These are phyloP conservation scores for Melanotaenia trifasciata DNA, from an alignment of 2,797 vertebrate genomes.

Conservation along the genomic window DNA sequence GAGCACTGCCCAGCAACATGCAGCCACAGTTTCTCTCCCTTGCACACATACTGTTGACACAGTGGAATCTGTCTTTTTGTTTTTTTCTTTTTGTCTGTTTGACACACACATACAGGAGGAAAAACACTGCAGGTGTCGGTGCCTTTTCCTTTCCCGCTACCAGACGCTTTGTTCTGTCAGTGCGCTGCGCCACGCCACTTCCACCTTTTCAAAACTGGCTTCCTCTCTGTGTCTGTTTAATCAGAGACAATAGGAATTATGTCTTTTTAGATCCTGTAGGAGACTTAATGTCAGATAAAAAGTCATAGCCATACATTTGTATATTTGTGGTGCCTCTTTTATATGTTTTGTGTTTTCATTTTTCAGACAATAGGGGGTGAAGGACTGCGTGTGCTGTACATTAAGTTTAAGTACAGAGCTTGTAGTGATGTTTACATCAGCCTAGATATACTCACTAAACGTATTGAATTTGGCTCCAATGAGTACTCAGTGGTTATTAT, in stretches of 20 bases:
- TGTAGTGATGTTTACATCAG: neutral
- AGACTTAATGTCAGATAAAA: slow-evolving; percentile 36
- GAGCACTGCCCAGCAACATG: slow-evolving; percentile 69
- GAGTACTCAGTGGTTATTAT: neutral
- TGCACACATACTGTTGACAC: slow-evolving; percentile 24
- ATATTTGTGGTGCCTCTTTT: neutral
- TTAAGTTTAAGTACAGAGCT: slow-evolving; percentile 3
- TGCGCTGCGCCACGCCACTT: slow-evolving; percentile 51
- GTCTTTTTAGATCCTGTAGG: slow-evolving; percentile 50
- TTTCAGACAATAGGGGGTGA: neutral
- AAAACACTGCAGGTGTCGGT: slow-evolving; percentile 14
- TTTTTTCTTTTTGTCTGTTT: slow-evolving; percentile 17
- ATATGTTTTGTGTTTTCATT: neutral
- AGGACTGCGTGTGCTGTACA: neutral
- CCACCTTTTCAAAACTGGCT: slow-evolving; percentile 74
- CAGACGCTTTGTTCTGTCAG: slow-evolving; percentile 33
- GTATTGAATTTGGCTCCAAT: neutral
- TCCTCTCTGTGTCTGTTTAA: slow-evolving; percentile 66
- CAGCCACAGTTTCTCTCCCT: slow-evolving; percentile 33
- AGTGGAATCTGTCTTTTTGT: slow-evolving; percentile 6
- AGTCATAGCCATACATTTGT: slow-evolving; percentile 24
- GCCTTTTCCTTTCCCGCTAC: slow-evolving; percentile 54
- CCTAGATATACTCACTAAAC: neutral
- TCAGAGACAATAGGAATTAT: slow-evolving; percentile 56
- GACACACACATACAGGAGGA: slow-evolving; percentile 15